Base-by-base conservation (phyloP, 2,113 vertebrate species). In the Bubalus kerabau region DNA sequence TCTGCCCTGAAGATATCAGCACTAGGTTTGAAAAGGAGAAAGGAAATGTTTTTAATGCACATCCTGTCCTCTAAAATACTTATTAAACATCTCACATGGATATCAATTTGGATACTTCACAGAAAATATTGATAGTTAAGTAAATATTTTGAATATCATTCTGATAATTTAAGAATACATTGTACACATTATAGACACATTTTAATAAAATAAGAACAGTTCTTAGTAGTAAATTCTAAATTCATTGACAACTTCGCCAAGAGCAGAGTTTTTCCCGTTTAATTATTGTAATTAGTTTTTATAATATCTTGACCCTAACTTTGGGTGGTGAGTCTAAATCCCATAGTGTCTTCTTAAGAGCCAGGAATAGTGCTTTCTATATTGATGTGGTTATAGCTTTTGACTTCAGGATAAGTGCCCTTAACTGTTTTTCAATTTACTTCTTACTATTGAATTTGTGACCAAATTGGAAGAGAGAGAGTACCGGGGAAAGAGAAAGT, bases 61-160 rank as follows among this genome's bases (percentile, higher is more conserved):
- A 24, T 36, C n/a, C 60, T 48, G 28, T 59, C 30, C 40, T 96
- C 62, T 52, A 36, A 93, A 82, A 74, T 91, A 57, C 8, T 96
- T 95, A 23, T 52, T 90, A 85, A 96, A 7, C 7, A 52, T 54
- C 89, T 92, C 6, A 93, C 14, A 7, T 43, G 32, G 46, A 64
- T 88, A 87, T 97, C 67, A 74, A 1, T 76, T 87, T 94, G 30
- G 14, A 67, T 94, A 59, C 43, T 80, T 97, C 52, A 36, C 23
- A 87, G 60, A 86, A 91, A 90, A 84, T 91, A 67, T 23, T 87
- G 28, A 85, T 48, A 84, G 21, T 82, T 94, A 94, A 60, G 64
- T 95, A 97, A 54, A 89, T 85, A 85, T 95, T 96, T 93, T 96
- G 88, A 96, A 40, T 91, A 59, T 40, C 85, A 62, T 96, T 96